These are phyloP conservation scores for Polydrusus tereticollis DNA, from an alignment of 2,888 invertebrate species.

Conservation along the genomic window DNA sequence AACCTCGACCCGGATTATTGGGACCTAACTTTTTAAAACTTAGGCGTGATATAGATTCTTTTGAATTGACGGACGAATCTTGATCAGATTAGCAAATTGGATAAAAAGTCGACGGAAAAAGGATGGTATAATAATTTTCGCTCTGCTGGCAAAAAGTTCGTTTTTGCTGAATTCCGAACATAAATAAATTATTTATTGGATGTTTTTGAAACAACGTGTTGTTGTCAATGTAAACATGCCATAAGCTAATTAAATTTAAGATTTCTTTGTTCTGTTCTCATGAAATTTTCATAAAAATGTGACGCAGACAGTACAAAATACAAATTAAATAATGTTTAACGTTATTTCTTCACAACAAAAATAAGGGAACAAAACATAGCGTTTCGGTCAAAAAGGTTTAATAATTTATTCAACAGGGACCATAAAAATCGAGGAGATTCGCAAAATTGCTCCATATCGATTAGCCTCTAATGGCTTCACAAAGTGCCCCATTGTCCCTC, in stretches of 20 bases:
- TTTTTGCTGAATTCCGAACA: not conserved
- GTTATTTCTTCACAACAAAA: too few species aligned
- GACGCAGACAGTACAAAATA: too few species aligned
- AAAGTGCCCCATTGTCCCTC: constrained; percentile 34
- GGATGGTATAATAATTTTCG: constrained; percentile 2
- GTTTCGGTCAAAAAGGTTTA: constrained; percentile 9
- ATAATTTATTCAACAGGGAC: constrained; percentile 19
- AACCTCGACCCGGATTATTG: not conserved
- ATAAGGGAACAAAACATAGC: not conserved
- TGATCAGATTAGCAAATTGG: constrained; percentile 12
- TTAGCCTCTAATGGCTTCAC: constrained; percentile 39
- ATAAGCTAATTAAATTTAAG: not conserved
- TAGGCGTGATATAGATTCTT: not conserved
- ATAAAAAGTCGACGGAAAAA: not conserved
- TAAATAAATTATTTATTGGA: not conserved
- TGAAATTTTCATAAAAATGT: too few species aligned
- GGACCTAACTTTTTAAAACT: constrained; percentile 13
- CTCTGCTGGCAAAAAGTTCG: constrained; percentile 10
- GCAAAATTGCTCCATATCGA: constrained; percentile 29
- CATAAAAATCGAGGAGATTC: not conserved
- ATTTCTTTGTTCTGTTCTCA: too few species aligned
- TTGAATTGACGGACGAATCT: constrained; percentile 5
- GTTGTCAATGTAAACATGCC: not conserved
- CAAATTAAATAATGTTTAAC: too few species aligned
- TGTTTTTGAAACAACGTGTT: not conserved